These are phyloP conservation scores for Lycopodina hypogea DNA, from an alignment of 37 sponge, comb jelly and placozoan genomes.

Conservation along the genomic window DNA sequence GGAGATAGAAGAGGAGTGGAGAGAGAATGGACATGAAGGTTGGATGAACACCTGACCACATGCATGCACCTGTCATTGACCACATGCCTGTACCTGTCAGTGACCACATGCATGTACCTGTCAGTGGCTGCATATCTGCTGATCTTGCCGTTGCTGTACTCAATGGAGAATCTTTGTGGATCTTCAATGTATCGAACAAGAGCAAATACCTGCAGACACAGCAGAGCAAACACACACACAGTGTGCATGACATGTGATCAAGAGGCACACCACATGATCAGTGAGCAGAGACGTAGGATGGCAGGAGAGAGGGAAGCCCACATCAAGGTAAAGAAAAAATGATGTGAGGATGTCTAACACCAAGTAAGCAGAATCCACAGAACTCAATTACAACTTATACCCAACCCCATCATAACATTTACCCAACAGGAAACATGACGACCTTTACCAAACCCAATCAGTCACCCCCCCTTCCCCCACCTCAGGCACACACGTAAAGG, in stretches of 20 bases:
- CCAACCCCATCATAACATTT: too few relatives aligned
- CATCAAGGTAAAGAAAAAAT: too few relatives aligned
- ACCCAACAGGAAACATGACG: too few relatives aligned
- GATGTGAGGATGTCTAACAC: too few relatives aligned
- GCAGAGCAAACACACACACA: not conserved
- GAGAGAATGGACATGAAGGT: not conserved
- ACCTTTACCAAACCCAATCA: too few relatives aligned
- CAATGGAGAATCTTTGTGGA: conserved; percentile 95
- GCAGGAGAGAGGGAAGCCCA: not conserved
- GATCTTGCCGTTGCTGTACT: conserved; percentile 72
- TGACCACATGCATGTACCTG: conserved; percentile 31
- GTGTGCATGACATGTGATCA: too few relatives aligned
- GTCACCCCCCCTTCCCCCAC: too few relatives aligned
- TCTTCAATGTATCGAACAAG: conserved; percentile 88
- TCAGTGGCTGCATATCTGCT: conserved; percentile 85
- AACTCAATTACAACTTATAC: too few relatives aligned
- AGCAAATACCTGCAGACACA: conserved; percentile 69
- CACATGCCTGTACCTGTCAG: not conserved
- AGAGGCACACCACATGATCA: conserved; percentile 24
- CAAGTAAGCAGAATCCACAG: too few relatives aligned
- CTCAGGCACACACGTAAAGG: too few relatives aligned
- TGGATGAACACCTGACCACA: too few relatives aligned
- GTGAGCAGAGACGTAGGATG: not conserved
- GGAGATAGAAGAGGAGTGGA: not conserved
- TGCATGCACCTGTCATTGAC: too few relatives aligned